Base-by-base conservation (phyloP, 2,888 invertebrate genomes). In the Brachypalpus laphriformis region DNA sequence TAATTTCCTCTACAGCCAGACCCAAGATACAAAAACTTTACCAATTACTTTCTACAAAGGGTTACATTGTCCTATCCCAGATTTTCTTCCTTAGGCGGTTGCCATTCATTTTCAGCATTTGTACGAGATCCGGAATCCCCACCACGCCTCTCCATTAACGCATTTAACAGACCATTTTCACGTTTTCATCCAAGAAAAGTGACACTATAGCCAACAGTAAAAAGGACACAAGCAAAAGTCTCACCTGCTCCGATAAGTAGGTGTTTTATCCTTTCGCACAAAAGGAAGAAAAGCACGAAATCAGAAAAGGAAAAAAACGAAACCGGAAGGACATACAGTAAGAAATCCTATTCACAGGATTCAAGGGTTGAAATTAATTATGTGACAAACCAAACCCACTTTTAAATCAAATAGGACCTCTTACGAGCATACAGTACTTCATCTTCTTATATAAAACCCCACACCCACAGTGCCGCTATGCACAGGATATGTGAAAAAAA, bases 351-450 rank as follows among this genome's bases (percentile, higher is more conserved):
- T 74, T 61, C 22, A 54, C 34, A 65, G 72, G 42, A 68, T 47
- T 74, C 63, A 42, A 63, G 83, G 83, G 66, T 68, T 37, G 37
- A 74, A 80, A 78, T 83, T 83, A 83, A 83, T 83, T 78, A 78
- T 83, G 68, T 74, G 83, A 83, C 68, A 74, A 83, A 63, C 78
- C 78, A 56, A 80, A 68, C 72, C 78, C 78, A 56, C 68, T 68
- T 78, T 82, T 83, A 83, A 83, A 78, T 83, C 72, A 83, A 83
- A 83, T 66, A 78, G 78, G 82, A 83, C 78, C 65, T 70, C 56
- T 71, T 71, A 34, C 34, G 11, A 63, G 34, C 25, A 59, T 20
- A 59, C 31, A 65, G 47, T 31, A 56, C 28, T 49, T 56, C 45
- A 71, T 56, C 54, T 56, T 56, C 34, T 11, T 11, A n/a, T 49